Base-by-base conservation (phyloP, 2,113 vertebrate genomes). In the Epinephelus cyanopodus region DNA sequence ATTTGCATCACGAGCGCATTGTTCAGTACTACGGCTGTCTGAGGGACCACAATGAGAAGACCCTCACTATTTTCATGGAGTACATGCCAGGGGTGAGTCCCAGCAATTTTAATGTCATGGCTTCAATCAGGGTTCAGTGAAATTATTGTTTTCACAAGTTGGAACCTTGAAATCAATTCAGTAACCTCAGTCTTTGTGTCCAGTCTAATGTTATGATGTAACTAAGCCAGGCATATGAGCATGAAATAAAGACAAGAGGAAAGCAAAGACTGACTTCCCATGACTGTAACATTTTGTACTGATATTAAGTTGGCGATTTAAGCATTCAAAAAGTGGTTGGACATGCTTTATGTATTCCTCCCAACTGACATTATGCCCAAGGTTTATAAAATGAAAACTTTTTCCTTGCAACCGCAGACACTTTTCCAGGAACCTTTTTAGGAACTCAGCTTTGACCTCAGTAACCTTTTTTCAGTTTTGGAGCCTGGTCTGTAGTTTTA, bases 51-150 rank as follows among this genome's bases (percentile, higher is more conserved):
- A 96, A 94, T 0, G 97, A 99, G 94, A 98, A 97, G 92, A 99
- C 96, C 12, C 96, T 99, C 86, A 98, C 97, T 56, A 99, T 99
- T 92, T 99, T 99, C 89, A 99, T 99, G 98, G 98, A 99, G 93
- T 99, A 98, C 92, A 99, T 99, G 98, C 98, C 98, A 0, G 98
- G 98, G 95, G 97, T 98, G 90, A 87, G 97, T 84, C 5, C 11
- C 0, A n/a, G 52, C 60, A 11, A 21, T 29, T 3, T 4, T 11
- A 7, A 3, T 39, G 13, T 67, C 54, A 14, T 56, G 72, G 13
- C 37, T 72, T 60, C 54, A 70, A 19, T 5, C n/a, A 42, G 15
- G n/a, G 21, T 6, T 58, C 25, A 62, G 13, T 62, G 13, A 23
- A 39, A 19, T 25, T n/a, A 21, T 27, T 65, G 52, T 17, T 81